phyloP scores from a whole-genome alignment of 2,113 vertebrate genomes.

The Camelus dromedarius region DNA sequence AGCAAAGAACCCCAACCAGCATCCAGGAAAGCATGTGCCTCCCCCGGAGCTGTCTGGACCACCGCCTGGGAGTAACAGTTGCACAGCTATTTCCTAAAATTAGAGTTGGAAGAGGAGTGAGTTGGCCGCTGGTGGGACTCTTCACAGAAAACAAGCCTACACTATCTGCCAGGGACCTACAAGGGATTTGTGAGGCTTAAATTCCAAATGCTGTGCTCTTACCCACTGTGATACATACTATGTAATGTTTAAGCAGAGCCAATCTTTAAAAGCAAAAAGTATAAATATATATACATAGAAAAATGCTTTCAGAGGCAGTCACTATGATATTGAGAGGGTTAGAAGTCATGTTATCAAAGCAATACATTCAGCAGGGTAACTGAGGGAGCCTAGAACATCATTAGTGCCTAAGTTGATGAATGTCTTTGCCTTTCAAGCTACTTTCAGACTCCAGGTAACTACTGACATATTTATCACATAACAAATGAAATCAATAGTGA shows the following conservation, averaged over 20 bases:
- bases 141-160: not conserved
- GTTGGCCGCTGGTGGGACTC: not conserved
- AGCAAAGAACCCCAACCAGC: not conserved
- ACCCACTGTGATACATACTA: not conserved
- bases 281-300: not conserved
- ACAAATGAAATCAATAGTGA: not conserved
- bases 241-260: not conserved
- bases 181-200: not conserved
- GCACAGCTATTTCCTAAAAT: not conserved
- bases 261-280: not conserved
- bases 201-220: not conserved
- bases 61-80: not conserved
- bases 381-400: not conserved
- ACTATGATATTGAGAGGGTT: not conserved
- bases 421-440: not conserved
- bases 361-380: not conserved
- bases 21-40: not conserved
- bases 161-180: not conserved
- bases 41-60: not conserved
- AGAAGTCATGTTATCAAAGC: not conserved
- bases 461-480: not conserved
- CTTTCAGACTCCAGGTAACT: not conserved
- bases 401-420: not conserved
- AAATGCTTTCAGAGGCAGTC: not conserved
- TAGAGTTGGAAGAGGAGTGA: not conserved